phyloP scores from a whole-genome alignment of 2,113 vertebrate species.

The Rhagologus leucostigma region DNA sequence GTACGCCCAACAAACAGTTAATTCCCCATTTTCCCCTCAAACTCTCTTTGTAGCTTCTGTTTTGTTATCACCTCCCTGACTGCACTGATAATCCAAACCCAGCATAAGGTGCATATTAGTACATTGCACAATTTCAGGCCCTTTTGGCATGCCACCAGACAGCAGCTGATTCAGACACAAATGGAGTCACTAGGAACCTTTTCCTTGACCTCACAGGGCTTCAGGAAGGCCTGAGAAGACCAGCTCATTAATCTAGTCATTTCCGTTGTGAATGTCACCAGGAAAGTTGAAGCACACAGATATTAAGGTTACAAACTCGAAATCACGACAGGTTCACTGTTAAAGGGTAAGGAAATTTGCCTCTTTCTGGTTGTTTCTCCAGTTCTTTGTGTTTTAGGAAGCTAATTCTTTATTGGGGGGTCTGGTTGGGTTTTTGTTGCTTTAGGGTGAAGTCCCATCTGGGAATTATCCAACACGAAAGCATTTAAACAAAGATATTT shows the following conservation, averaged over 20 bases:
- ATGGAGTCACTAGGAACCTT: neutral
- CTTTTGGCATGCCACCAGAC: neutral
- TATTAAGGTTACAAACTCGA: neutral
- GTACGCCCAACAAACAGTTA: neutral
- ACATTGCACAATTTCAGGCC: neutral
- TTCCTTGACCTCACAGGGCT: neutral
- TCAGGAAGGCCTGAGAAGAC: neutral
- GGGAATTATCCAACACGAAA: neutral
- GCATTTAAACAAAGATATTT: neutral
- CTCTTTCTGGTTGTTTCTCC: neutral
- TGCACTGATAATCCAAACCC: neutral
- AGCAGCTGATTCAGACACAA: neutral
- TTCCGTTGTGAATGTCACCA: neutral
- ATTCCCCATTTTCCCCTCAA: neutral
- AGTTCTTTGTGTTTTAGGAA: neutral
- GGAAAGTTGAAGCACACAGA: neutral
- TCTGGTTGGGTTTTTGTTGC: neutral
- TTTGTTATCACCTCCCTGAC: neutral
- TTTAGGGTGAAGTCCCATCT: neutral
- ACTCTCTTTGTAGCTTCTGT: neutral
- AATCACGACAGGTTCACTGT: neutral
- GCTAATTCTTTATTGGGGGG: accelerated
- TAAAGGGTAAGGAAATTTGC: neutral
- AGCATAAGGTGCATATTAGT: neutral
- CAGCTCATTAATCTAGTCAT: neutral